Percentiles rank a stretch among this genome's conserved stretches.
These are phyloP conservation scores for Tetropium fuscum DNA, from an alignment of 2,888 invertebrate genomes.

Conservation along the genomic window DNA sequence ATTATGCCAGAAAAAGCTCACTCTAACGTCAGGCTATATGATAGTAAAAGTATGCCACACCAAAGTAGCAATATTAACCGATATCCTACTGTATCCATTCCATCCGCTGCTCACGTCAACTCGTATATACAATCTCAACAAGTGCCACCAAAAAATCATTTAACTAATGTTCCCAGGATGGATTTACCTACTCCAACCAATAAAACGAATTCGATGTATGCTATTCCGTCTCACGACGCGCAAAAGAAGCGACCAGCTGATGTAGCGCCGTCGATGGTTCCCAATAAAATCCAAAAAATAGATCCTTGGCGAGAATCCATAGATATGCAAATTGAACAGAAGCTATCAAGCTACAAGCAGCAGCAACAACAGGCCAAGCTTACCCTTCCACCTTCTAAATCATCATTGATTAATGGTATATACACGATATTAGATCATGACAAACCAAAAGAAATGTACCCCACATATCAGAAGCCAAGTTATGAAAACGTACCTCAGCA, in stretches of 20 bases:
- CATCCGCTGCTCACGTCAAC: slow-evolving; percentile 49
- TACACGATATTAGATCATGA: slow-evolving; percentile 43
- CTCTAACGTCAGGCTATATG: slow-evolving; percentile 34
- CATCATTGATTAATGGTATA: slow-evolving; percentile 47
- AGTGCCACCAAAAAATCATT: slow-evolving; percentile 32
- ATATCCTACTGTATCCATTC: slow-evolving; percentile 46
- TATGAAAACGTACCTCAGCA: slow-evolving; percentile 45
- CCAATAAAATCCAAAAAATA: slow-evolving; percentile 67
- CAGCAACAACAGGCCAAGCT: slow-evolving; percentile 47
- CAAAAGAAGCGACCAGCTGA: slow-evolving; percentile 62
- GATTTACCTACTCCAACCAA: slow-evolving; percentile 43
- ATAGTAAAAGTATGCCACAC: slow-evolving; percentile 55
- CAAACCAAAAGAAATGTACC: slow-evolving; percentile 47
- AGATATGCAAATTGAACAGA: slow-evolving; percentile 70
- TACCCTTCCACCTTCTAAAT: slow-evolving; percentile 37
- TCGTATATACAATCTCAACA: slow-evolving; percentile 49
- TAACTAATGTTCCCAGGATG: slow-evolving; percentile 50
- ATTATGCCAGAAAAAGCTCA: slow-evolving; percentile 36
- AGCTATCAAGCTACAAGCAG: slow-evolving; percentile 64
- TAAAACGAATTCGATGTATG: slow-evolving; percentile 19
- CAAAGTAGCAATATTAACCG: slow-evolving; percentile 62
- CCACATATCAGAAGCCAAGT: slow-evolving; percentile 54
- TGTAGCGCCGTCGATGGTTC: slow-evolving; percentile 53
- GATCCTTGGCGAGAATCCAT: slow-evolving; percentile 69
- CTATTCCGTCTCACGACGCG: slow-evolving; percentile 40